Percentiles rank a stretch among this genome's conserved stretches.
Conservation (phyloP, 2,888 invertebrate species). For the Drosophila robusta region DNA sequence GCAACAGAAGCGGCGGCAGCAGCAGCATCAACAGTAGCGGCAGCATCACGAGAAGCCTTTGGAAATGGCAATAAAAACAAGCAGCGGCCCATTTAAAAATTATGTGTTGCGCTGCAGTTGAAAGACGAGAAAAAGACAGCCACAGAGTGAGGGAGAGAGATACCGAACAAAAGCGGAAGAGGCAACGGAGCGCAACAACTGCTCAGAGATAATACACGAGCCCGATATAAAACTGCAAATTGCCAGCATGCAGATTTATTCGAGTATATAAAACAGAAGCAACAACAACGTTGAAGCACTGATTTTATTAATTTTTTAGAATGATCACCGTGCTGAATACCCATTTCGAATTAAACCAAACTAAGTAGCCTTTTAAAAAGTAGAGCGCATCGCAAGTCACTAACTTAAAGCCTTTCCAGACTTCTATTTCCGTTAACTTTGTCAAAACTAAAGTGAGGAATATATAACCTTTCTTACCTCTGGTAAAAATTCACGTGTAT, state of each 20-base stretch:
- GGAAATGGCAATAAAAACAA: constrained; percentile 74
- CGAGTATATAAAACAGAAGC: constrained; percentile 13
- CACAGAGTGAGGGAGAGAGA: not conserved
- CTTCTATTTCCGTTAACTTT: too few species aligned
- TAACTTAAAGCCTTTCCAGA: too few species aligned
- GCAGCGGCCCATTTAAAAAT: constrained; percentile 78
- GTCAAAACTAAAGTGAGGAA: too few species aligned
- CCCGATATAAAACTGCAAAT: constrained; percentile 32
- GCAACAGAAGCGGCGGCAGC: constrained; percentile 1
- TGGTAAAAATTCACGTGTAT: too few species aligned
- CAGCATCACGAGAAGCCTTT: constrained; percentile 17
- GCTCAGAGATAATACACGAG: constrained; percentile 43
- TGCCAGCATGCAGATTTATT: constrained; percentile 41
- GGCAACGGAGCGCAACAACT: constrained; percentile 45
- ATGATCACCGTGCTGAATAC: constrained; percentile 14
- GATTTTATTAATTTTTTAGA: constrained; percentile 21
- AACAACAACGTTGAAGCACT: constrained; percentile 5
- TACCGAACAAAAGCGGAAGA: not conserved
- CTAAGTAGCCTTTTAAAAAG: constrained; percentile 8
- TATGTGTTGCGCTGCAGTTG: constrained; percentile 58
- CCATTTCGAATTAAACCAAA: constrained; percentile 4
- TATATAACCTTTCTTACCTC: too few species aligned
- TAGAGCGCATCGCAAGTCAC: too few species aligned
- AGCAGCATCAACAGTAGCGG: not conserved
- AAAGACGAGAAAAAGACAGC: constrained; percentile 12